Percentiles rank a stretch among this genome's conserved stretches.
phyloP scores from a whole-genome alignment of 2,888 invertebrate species.

The Synanthedon andrenaeformis region DNA sequence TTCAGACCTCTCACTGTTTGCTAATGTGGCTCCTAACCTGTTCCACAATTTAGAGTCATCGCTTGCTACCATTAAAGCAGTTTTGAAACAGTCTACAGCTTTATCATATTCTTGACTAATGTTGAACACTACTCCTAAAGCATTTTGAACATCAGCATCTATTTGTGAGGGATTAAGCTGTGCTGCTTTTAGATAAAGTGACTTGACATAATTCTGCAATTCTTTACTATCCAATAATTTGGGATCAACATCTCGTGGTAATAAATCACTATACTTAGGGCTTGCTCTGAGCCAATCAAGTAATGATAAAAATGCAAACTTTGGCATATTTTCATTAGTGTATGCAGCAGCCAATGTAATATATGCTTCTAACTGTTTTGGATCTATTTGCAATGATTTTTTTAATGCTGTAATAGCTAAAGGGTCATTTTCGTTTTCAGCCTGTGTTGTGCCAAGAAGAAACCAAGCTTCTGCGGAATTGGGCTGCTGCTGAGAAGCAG shows the following conservation, averaged over 20 bases:
- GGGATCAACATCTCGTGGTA: slow-evolving; percentile 64
- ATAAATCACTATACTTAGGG: slow-evolving; percentile 83
- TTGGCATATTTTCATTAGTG: slow-evolving; percentile 95
- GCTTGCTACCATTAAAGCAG: slow-evolving; percentile 86
- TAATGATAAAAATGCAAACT: slow-evolving; percentile 87
- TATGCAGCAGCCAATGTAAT: slow-evolving; percentile 94
- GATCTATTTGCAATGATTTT: slow-evolving; percentile 83
- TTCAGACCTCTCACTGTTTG: slow-evolving; percentile 94
- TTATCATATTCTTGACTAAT: slow-evolving; percentile 94
- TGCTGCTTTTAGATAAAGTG: slow-evolving; percentile 83
- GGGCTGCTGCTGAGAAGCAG: slow-evolving; percentile 87
- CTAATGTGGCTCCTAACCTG: slow-evolving; percentile 95
- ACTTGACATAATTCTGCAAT: slow-evolving; percentile 74
- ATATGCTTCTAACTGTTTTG: slow-evolving; percentile 83
- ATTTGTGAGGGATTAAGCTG: slow-evolving; percentile 79
- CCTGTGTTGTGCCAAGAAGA: slow-evolving; percentile 89
- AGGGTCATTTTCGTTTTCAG: slow-evolving; percentile 98
- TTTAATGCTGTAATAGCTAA: slow-evolving; percentile 92
- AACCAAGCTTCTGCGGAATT: slow-evolving; percentile 88
- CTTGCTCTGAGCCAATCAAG: slow-evolving; percentile 83
- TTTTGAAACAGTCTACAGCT: slow-evolving; percentile 95
- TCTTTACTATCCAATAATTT: slow-evolving; percentile 53
- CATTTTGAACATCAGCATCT: slow-evolving; percentile 93
- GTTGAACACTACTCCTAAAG: slow-evolving; percentile 95
- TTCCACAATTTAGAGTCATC: slow-evolving; percentile 95